These are phyloP conservation scores for Phania funesta DNA, from an alignment of 2,888 invertebrate genomes.

Conservation along the genomic window DNA sequence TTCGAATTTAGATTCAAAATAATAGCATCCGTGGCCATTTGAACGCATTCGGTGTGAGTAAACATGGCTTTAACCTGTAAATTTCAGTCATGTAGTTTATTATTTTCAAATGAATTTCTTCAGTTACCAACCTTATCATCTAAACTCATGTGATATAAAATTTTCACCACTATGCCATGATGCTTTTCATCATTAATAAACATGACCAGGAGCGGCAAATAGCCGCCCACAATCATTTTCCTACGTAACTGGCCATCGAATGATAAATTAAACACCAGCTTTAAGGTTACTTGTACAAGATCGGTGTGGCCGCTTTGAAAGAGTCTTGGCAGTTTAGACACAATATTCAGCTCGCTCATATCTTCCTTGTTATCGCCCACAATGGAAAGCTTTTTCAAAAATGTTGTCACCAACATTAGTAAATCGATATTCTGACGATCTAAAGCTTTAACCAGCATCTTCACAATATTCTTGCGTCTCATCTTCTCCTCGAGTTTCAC, in stretches of 20 bases:
- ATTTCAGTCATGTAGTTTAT: background rate
- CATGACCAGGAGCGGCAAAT: conserved; percentile 93
- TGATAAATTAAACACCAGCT: conserved; percentile 95
- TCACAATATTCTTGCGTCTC: conserved; percentile 94
- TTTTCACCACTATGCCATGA: conserved; percentile 88
- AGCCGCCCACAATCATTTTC: conserved; percentile 93
- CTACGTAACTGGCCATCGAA: conserved; percentile 93
- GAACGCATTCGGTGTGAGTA: conserved; percentile 95
- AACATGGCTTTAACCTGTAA: conserved; percentile 93
- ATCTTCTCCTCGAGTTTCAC: conserved; percentile 98
- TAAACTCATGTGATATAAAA: conserved; percentile 96
- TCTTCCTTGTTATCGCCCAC: conserved; percentile 96
- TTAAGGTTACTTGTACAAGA: conserved; percentile 87
- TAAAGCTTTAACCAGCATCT: conserved; percentile 91
- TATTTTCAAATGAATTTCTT: background rate
- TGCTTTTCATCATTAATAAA: conserved; percentile 92
- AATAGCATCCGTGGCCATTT: conserved; percentile 90
- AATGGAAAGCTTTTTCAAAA: conserved; percentile 96
- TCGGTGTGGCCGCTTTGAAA: conserved; percentile 84
- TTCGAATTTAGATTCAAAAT: conserved; percentile 86
- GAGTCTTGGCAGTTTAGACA: conserved; percentile 91
- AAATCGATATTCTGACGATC: conserved; percentile 95
- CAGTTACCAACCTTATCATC: conserved; percentile 84
- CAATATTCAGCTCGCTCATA: conserved; percentile 90
- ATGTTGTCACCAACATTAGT: conserved; percentile 93